These are phyloP conservation scores for Psittacara wagleri DNA, from an alignment of 2,113 vertebrate species.

Conservation along the genomic window DNA sequence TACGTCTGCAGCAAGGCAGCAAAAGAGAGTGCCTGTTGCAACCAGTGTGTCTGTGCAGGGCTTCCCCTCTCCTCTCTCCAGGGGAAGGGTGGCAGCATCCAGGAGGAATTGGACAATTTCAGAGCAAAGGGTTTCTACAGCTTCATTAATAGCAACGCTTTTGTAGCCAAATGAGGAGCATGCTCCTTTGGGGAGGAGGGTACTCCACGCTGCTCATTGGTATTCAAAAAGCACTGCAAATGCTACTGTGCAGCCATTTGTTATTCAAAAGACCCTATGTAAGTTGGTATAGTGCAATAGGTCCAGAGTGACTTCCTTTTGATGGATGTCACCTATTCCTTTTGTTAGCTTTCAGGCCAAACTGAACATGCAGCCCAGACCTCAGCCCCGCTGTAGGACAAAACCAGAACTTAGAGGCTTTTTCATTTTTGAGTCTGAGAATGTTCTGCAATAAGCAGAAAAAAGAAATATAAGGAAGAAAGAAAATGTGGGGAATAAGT, in stretches of 20 bases:
- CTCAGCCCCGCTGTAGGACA: background rate
- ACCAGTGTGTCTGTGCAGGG: background rate
- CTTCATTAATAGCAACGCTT: background rate
- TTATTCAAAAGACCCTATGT: conserved; percentile 62
- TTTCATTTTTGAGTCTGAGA: background rate
- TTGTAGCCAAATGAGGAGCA: conserved; percentile 8
- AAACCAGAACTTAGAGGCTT: conserved; percentile 3
- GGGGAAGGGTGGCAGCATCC: background rate
- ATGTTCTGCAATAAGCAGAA: background rate
- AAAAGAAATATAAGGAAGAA: background rate
- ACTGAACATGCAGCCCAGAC: background rate
- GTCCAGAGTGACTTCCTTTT: conserved; percentile 52
- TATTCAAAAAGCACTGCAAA: conserved; percentile 56
- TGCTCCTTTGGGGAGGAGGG: conserved; percentile 18
- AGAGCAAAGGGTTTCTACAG: background rate
- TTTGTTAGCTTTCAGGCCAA: conserved; percentile 30
- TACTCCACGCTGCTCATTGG: conserved; percentile 38
- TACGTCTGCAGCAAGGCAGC: background rate
- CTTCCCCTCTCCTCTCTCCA: background rate
- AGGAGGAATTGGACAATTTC: background rate
- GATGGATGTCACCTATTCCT: conserved; percentile 56
- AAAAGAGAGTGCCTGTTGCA: background rate
- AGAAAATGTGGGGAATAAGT: background rate
- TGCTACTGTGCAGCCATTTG: conserved; percentile 62
- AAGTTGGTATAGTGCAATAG: conserved; percentile 33